Evolutionary conservation across 2,113 vertebrate species (phyloP).

Genomic region (Heterochromis multidens): DNA sequence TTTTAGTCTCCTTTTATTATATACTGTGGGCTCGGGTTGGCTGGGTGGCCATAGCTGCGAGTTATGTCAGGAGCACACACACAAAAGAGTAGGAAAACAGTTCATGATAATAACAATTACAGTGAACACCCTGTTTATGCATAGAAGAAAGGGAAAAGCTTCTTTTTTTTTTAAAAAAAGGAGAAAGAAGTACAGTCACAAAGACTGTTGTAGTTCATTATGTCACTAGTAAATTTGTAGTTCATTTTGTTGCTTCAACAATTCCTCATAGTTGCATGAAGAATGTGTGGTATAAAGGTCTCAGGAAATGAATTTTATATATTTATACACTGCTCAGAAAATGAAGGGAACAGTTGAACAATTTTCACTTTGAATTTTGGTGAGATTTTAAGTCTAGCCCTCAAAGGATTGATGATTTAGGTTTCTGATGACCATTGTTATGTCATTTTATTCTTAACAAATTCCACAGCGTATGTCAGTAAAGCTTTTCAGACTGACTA

Average conservation of each 20-base stretch:
- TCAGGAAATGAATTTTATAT: background rate
- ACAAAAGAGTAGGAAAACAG: background rate
- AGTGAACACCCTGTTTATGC: background rate
- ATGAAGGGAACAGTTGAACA: background rate
- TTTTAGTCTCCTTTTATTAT: background rate
- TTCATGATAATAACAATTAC: background rate
- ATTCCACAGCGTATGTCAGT: background rate
- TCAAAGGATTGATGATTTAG: background rate
- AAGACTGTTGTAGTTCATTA: background rate
- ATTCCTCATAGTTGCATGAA: background rate
- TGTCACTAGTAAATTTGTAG: background rate
- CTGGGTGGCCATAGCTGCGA: background rate
- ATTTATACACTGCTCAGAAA: background rate
- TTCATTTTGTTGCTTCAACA: background rate
- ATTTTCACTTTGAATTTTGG: background rate
- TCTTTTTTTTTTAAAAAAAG: background rate
- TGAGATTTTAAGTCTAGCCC: background rate
- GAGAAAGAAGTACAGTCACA: background rate
- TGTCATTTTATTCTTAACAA: background rate
- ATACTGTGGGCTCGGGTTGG: background rate
- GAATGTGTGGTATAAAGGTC: background rate
- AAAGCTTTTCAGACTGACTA: accelerated
- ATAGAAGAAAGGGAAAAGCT: background rate
- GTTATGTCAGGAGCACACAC: background rate
- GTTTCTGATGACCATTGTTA: background rate